These are phyloP conservation scores for Diploptera punctata DNA, from an alignment of 2,888 invertebrate species.

Conservation along the genomic window DNA sequence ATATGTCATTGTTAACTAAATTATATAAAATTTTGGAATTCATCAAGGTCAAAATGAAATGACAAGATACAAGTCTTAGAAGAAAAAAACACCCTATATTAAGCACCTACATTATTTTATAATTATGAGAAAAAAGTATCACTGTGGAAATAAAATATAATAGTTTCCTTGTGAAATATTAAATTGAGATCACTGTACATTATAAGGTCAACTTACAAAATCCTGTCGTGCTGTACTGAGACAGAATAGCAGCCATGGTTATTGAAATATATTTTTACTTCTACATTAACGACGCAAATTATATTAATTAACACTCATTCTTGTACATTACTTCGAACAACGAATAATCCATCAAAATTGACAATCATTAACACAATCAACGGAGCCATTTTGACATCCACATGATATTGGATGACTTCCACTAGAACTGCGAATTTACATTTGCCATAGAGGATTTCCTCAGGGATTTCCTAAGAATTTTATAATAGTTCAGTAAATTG, in stretches of 20 bases:
- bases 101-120: too few relatives aligned
- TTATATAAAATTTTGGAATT: too few relatives aligned
- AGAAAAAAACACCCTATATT: too few relatives aligned
- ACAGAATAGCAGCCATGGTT: constrained; percentile 50
- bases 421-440: neutral
- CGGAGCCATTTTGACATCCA: constrained; percentile 23
- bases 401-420: constrained; percentile 1
- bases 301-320: constrained; percentile 16
- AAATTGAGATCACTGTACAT: neutral
- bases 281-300: neutral
- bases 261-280: neutral
- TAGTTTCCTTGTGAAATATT: too few relatives aligned
- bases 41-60: too few relatives aligned
- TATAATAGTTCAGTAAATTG: too few relatives aligned
- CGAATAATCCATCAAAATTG: neutral
- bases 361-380: neutral
- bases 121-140: too few relatives aligned
- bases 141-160: too few relatives aligned
- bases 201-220: constrained; percentile 51
- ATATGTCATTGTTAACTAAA: too few relatives aligned
- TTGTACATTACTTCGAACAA: neutral
- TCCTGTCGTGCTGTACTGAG: constrained; percentile 52
- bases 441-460: too few relatives aligned
- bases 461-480: too few relatives aligned
- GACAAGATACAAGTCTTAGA: too few relatives aligned